Conservation (phyloP, 2,888 invertebrate species). For the Platynereis dumerilii region DNA sequence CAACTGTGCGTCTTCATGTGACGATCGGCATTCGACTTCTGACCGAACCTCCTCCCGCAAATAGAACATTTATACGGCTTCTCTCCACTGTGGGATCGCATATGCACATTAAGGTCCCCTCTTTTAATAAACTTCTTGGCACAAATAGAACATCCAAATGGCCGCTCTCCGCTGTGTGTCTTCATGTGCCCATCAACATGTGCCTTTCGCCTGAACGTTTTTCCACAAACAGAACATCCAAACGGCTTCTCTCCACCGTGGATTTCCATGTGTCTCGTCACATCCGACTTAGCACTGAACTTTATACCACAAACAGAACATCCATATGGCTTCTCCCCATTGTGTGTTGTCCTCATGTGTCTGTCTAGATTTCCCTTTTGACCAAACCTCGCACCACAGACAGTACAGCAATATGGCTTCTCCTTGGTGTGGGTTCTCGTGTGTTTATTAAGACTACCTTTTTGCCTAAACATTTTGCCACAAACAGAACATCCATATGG, state of each 20-base stretch:
- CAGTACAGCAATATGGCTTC: slow-evolving; percentile 2
- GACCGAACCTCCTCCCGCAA: slow-evolving; percentile 3
- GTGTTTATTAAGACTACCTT: background rate
- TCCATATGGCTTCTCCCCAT: slow-evolving; percentile 13
- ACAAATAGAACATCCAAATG: slow-evolving; percentile 1
- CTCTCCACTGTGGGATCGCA: background rate
- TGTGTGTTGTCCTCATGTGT: slow-evolving; percentile 15
- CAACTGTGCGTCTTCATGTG: no score
- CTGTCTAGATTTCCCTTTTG: background rate
- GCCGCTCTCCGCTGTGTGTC: slow-evolving; percentile 9
- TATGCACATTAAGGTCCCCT: background rate
- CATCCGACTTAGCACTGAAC: background rate
- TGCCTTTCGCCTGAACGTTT: background rate
- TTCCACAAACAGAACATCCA: background rate
- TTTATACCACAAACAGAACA: slow-evolving; percentile 9
- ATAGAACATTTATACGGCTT: slow-evolving; percentile 2
- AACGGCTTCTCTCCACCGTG: slow-evolving; percentile 15
- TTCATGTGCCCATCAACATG: background rate
- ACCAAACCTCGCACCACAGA: slow-evolving; percentile 7
- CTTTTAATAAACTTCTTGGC: background rate
- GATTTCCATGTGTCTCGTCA: background rate
- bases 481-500: background rate
- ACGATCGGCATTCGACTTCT: no score
- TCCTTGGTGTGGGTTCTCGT: slow-evolving; percentile 6
- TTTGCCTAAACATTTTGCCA: background rate